A percentile compares a stretch with the other conserved stretches of the same genome.
phyloP scores from a whole-genome alignment of 2,113 vertebrate species.

The Redunca redunca region DNA sequence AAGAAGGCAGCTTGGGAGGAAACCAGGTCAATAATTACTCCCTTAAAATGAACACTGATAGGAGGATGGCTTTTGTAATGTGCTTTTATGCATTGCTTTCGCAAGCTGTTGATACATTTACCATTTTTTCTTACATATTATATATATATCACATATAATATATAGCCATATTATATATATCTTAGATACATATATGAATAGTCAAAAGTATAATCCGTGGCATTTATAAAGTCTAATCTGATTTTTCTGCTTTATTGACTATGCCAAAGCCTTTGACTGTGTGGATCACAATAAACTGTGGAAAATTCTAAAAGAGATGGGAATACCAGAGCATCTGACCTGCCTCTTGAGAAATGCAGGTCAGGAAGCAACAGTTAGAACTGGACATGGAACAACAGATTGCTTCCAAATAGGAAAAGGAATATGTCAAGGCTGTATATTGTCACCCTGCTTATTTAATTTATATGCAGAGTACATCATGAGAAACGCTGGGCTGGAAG shows the following conservation, averaged over 20 bases:
- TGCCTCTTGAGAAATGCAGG: too few relatives aligned
- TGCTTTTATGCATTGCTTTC: background rate
- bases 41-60: background rate
- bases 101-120: background rate
- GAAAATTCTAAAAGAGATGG: too few relatives aligned
- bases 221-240: constrained; percentile 10
- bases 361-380: too few relatives aligned
- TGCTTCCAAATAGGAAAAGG: too few relatives aligned
- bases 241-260: background rate
- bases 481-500: too few relatives aligned
- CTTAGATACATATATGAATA: background rate
- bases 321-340: too few relatives aligned
- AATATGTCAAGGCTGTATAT: too few relatives aligned
- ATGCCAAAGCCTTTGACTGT: too few relatives aligned
- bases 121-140: background rate
- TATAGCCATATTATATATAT: background rate
- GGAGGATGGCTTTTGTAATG: background rate
- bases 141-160: background rate
- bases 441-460: too few relatives aligned
- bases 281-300: too few relatives aligned
- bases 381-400: too few relatives aligned
- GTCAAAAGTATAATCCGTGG: background rate
- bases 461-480: too few relatives aligned
- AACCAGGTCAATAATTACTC: background rate
- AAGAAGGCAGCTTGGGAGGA: background rate